Conservation (phyloP, 2,888 invertebrate species). For the Altica lythri region DNA sequence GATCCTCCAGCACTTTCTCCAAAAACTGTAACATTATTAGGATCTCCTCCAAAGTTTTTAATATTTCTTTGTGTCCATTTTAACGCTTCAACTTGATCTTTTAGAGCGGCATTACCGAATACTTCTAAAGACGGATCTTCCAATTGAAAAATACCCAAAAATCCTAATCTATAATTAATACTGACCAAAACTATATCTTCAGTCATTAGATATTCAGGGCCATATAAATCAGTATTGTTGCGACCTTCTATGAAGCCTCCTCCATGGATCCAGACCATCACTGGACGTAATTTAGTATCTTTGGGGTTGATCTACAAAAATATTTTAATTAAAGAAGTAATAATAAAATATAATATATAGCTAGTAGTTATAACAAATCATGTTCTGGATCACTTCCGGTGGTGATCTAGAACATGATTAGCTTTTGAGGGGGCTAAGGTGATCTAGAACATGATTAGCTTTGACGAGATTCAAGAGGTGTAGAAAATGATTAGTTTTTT, state of each 20-base stretch:
- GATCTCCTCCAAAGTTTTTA: constrained; percentile 43
- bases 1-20: constrained; percentile 33
- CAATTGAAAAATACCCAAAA: constrained; percentile 57
- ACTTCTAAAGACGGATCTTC: constrained; percentile 57
- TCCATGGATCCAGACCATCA: constrained; percentile 41
- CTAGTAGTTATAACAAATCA: too few species aligned
- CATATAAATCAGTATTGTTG: constrained; percentile 41
- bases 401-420: too few species aligned
- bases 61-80: constrained; percentile 61
- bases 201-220: constrained; percentile 61
- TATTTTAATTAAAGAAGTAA: too few species aligned
- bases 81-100: constrained; percentile 59
- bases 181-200: constrained; percentile 69
- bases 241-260: constrained; percentile 44
- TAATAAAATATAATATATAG: too few species aligned
- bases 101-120: constrained; percentile 61
- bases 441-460: too few species aligned
- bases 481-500: too few species aligned
- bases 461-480: too few species aligned
- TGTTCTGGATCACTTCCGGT: too few species aligned
- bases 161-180: constrained; percentile 72
- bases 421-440: too few species aligned
- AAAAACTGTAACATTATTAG: constrained; percentile 52
- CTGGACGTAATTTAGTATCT: constrained; percentile 29
- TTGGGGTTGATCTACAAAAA: constrained; percentile 1